Conservation (phyloP, 2,113 vertebrate genomes). For the Barnardius zonarius region DNA sequence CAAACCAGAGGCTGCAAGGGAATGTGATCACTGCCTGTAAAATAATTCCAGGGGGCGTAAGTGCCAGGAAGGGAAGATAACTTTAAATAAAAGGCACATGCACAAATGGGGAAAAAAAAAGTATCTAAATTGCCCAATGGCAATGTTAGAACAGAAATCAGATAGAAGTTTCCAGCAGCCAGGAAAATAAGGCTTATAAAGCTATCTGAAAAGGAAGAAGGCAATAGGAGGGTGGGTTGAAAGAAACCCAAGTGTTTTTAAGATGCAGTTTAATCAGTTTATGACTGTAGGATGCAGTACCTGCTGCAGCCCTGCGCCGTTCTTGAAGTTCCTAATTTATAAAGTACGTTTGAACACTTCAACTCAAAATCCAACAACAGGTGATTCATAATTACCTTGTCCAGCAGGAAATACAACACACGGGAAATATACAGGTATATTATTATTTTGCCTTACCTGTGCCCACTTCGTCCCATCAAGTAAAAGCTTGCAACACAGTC, state of each 20-base stretch:
- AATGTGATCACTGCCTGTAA: not conserved
- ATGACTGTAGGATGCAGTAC: not conserved
- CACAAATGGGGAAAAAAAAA: not conserved
- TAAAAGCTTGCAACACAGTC: not conserved
- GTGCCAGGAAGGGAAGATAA: constrained; percentile 9
- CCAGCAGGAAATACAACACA: not conserved
- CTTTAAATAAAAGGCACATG: constrained; percentile 40
- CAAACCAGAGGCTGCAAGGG: not conserved
- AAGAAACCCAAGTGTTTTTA: not conserved
- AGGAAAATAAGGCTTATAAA: not conserved
- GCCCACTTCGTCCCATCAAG: not conserved
- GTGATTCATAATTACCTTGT: not conserved
- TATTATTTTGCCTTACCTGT: not conserved
- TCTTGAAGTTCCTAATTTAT: not conserved
- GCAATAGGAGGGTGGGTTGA: not conserved
- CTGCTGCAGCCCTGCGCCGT: not conserved
- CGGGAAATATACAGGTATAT: not conserved
- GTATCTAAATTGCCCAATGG: not conserved
- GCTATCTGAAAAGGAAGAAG: not conserved
- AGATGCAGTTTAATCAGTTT: not conserved
- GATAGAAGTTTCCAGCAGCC: not conserved
- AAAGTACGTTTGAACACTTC: not conserved
- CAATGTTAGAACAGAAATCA: not conserved
- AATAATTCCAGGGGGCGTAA: not conserved
- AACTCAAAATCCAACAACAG: not conserved